A percentile compares a stretch with the other conserved stretches of the same genome.
Conservation (phyloP, 2,888 invertebrate species). For the Zygothrica quintamaculata region DNA sequence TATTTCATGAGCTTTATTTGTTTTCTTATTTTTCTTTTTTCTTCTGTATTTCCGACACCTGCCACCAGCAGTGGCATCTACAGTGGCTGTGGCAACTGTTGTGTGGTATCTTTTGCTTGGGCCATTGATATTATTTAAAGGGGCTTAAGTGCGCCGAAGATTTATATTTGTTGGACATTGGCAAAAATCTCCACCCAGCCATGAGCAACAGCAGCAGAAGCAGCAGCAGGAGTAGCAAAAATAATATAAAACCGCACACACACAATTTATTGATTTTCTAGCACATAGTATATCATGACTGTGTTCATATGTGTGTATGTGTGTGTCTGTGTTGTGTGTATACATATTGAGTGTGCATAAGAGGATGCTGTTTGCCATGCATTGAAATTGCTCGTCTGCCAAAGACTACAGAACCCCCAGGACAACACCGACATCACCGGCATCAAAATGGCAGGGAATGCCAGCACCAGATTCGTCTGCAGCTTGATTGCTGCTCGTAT, state of each 20-base stretch:
- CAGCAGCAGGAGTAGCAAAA: conserved; percentile 32
- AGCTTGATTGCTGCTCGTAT: conserved; percentile 60
- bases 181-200: conserved; percentile 50
- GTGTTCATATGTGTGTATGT: conserved; percentile 14
- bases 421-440: conserved; percentile 17
- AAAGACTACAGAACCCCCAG: conserved; percentile 7
- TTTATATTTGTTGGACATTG: conserved; percentile 75
- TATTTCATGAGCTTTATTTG: conserved; percentile 12
- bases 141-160: conserved; percentile 73
- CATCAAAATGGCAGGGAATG: conserved; percentile 44
- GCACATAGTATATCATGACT: conserved; percentile 39
- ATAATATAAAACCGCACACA: conserved; percentile 55
- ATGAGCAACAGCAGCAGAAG: conserved; percentile 15
- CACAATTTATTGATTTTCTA: conserved; percentile 77
- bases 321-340: conserved; percentile 11
- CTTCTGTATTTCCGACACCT: conserved; percentile 49
- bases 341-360: conserved; percentile 21
- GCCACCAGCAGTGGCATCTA: conserved; percentile 42
- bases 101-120: conserved; percentile 38
- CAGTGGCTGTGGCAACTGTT: conserved; percentile 2
- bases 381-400: conserved; percentile 24
- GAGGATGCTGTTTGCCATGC: conserved; percentile 63
- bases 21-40: no score
- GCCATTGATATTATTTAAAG: conserved; percentile 76
- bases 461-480: conserved; percentile 57